These are phyloP conservation scores for Ichneumoninae sp. DNA, from an alignment of 2,888 invertebrate species.

Conservation along the genomic window DNA sequence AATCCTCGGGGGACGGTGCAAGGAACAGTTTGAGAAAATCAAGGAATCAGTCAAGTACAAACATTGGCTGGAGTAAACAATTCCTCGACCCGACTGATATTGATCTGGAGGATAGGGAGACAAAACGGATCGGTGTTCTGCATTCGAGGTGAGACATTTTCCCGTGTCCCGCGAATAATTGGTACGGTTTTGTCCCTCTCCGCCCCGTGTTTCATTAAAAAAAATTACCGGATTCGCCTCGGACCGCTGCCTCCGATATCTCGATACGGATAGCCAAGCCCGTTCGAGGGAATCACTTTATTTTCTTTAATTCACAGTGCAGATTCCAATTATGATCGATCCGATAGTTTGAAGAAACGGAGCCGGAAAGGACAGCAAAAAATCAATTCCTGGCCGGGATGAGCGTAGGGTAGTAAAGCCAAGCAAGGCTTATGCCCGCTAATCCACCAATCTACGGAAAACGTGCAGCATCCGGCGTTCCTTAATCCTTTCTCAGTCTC, in stretches of 20 bases:
- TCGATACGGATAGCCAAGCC: not conserved
- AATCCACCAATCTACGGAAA: conserved; percentile 65
- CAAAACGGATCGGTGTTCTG: not conserved
- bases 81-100: not conserved
- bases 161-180: too few relatives aligned
- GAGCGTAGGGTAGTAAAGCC: conserved; percentile 47
- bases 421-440: conserved; percentile 49
- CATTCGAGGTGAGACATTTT: not conserved
- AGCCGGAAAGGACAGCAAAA: conserved; percentile 24
- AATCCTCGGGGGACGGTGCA: not conserved
- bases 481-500: conserved; percentile 58
- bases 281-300: not conserved
- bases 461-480: conserved; percentile 41
- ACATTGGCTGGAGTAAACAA: not conserved
- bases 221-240: not conserved
- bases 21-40: not conserved
- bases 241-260: not conserved
- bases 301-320: not conserved
- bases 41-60: not conserved
- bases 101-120: not conserved
- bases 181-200: too few relatives aligned
- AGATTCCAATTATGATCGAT: conserved; percentile 1
- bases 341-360: conserved; percentile 3
- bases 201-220: not conserved
- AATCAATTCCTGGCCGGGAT: conserved; percentile 45